Base-by-base conservation (phyloP, 1,140 invertebrate genomes). In the Sitophilus oryzae region DNA sequence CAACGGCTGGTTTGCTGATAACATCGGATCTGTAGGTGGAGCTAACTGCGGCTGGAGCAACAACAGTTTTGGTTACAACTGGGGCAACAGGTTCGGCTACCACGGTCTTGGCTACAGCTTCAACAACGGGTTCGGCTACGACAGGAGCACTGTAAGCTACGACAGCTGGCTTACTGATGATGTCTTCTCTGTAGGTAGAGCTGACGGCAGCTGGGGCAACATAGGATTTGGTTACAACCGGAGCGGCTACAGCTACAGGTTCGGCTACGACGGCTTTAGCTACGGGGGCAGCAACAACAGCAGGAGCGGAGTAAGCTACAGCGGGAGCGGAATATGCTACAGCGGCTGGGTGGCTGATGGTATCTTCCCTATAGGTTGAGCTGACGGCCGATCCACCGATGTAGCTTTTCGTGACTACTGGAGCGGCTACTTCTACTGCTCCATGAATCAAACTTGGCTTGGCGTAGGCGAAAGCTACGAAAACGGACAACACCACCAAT, bases 401-500 rank as follows among this genome's bases (percentile, higher is more conserved):
- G 20, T 45, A 52, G 18, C 48, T 22, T 18, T 45, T 21, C 0
- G 55, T 21, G 2, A 52, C 54, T 16, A 55, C 35, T 5, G 46
- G 25, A 11, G 44, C 43, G 22, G 54, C 5, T 6, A 6, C 5
- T 6, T 5, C 25, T 5, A 30, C 46, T 15, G 44, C 47, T 14
- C 37, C 54, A 38, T 53, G 56, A 42, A 45, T 21, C 15, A 49
- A 15, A 42, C 58, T 51, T 5, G 63, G 63, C 40, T 62, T 64
- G 43, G 58, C 60, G 15, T 52, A 46, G 25, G 48, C 55, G 14
- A 56, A 15, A 52, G 60, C 63, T 9, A 62, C 54, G 48, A 64
- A 51, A 60, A 56, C 60, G 40, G 44, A 64, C 63, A 62, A 62
- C 60, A 64, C 62, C 60, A 64, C 62, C 60, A 64, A 58, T 62